A percentile compares a stretch with the other conserved stretches of the same genome.
Evolutionary conservation across 2,888 invertebrate genomes (phyloP).

Genomic region (Plutella xylostella): DNA sequence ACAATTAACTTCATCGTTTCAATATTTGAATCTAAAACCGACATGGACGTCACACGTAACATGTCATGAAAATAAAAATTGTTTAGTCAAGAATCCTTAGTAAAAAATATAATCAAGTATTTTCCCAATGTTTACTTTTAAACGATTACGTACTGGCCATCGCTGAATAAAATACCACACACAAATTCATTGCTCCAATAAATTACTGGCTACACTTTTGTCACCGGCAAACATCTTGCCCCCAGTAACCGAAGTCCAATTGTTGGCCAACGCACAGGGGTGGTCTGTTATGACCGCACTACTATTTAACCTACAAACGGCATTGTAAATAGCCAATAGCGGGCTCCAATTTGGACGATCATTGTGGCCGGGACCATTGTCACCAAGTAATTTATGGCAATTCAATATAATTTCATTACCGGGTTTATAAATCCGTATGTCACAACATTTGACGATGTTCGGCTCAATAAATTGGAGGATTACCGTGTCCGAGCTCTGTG

Average conservation of each 20-base stretch:
- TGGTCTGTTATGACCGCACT: conserved; percentile 39
- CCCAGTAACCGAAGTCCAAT: conserved; percentile 19
- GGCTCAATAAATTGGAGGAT: conserved; percentile 63
- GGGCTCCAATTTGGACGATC: conserved; percentile 22
- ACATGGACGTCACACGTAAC: too few species aligned
- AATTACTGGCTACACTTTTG: conserved; percentile 25
- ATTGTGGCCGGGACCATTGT: conserved; percentile 43
- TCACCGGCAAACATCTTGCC: conserved; percentile 30
- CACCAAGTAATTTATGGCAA: conserved; percentile 47
- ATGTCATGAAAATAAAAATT: too few species aligned
- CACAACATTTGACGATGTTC: conserved; percentile 43
- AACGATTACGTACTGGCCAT: not conserved
- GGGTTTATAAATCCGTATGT: conserved; percentile 50
- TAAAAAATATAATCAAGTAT: not conserved
- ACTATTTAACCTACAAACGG: conserved; percentile 47
- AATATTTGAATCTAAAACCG: too few species aligned
- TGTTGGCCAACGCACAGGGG: conserved; percentile 41
- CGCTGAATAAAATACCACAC: conserved; percentile 9
- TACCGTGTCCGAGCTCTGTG: conserved; percentile 58
- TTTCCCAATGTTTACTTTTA: not conserved
- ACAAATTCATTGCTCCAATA: conserved; percentile 24
- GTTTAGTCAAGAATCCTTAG: too few species aligned
- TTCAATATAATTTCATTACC: conserved; percentile 65
- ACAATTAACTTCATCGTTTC: too few species aligned
- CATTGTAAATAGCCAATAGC: conserved; percentile 34